Conservation (phyloP, 2,888 invertebrate genomes). For the Plagiodera versicolora region DNA sequence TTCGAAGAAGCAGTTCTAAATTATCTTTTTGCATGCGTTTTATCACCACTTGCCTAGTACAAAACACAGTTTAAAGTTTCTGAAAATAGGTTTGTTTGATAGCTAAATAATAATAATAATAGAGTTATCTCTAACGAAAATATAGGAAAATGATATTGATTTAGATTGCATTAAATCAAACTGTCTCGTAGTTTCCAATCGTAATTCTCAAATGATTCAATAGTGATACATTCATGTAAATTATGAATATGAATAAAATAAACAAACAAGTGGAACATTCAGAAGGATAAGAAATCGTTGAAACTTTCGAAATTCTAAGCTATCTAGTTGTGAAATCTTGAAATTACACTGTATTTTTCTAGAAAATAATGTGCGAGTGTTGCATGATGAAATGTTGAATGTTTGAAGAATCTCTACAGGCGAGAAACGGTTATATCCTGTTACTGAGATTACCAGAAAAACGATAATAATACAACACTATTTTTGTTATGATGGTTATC, state of each 20-base stretch:
- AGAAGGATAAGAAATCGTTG: neutral
- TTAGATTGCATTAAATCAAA: constrained; percentile 7
- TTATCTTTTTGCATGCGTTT: neutral
- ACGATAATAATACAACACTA: constrained; percentile 37
- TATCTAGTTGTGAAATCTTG: neutral
- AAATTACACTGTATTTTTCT: neutral
- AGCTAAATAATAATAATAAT: neutral
- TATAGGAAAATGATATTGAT: constrained; percentile 17
- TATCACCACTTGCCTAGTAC: neutral
- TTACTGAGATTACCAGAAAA: constrained; percentile 47
- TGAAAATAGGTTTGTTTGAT: neutral
- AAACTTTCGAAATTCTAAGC: neutral
- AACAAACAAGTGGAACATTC: neutral
- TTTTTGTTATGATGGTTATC: constrained; percentile 47
- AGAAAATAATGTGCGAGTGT: neutral
- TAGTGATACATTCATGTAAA: neutral
- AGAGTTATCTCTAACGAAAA: neutral
- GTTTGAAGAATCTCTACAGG: constrained; percentile 4
- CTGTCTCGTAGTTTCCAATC: constrained; percentile 11
- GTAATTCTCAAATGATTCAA: constrained; percentile 7
- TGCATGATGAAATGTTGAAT: constrained; percentile 5
- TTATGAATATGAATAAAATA: too few relatives aligned
- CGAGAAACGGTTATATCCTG: constrained; percentile 20
- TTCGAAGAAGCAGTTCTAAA: neutral
- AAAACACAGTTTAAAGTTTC: neutral